Evolutionary conservation across 1,140 invertebrate species (phyloP).

Genomic region (Drosophila arizonae): DNA sequence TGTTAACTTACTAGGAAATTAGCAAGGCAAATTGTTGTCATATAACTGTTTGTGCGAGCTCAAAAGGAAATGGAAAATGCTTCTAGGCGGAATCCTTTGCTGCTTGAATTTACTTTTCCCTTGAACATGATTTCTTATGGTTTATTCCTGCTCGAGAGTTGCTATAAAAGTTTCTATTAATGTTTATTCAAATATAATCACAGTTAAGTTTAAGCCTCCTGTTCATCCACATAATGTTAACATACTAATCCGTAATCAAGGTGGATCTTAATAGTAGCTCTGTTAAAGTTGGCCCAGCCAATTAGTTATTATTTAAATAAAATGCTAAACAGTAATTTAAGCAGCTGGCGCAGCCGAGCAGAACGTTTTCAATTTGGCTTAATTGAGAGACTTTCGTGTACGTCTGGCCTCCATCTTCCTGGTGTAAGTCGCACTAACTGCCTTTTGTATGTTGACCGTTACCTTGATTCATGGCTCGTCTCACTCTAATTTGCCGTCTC

Average conservation of each 20-base stretch:
- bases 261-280: conserved; percentile 7
- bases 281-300: conserved; percentile 32
- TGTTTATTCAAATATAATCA: not conserved
- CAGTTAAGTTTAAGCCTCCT: not conserved
- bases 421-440: conserved; percentile 61
- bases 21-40: too few relatives aligned
- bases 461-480: conserved; percentile 26
- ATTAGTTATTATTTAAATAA: conserved; percentile 76
- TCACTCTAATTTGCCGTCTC: not conserved
- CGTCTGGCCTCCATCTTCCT: not conserved
- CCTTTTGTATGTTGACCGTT: conserved; percentile 70
- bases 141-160: too few relatives aligned
- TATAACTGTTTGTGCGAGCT: too few relatives aligned
- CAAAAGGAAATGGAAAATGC: too few relatives aligned
- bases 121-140: not conserved
- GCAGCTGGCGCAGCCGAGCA: conserved; percentile 61
- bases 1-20: not conserved
- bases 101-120: not conserved
- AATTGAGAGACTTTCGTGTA: conserved; percentile 51
- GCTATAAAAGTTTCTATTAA: too few relatives aligned
- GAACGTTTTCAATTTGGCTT: conserved; percentile 54
- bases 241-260: not conserved
- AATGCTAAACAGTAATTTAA: conserved; percentile 66
- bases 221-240: not conserved
- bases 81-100: not conserved